A percentile compares a stretch with the other conserved stretches of the same genome.
Evolutionary conservation across 2,113 vertebrate genomes (phyloP).

Genomic region (Grammomys dolichurus): DNA sequence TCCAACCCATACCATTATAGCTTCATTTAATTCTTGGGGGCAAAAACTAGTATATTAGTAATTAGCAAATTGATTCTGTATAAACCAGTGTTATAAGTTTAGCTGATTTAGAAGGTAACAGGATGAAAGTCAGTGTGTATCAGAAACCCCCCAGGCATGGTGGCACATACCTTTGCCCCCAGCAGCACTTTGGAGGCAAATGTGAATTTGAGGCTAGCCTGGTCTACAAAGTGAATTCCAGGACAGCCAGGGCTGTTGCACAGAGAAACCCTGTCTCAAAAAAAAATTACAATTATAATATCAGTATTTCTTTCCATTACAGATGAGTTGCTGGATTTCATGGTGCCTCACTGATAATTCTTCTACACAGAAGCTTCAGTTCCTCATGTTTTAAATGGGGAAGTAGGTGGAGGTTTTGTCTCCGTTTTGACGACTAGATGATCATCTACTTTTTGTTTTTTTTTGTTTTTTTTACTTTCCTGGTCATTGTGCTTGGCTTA

Average conservation of each 20-base stretch:
- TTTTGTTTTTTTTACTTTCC: constrained; percentile 24
- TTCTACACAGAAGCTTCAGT: constrained; percentile 71
- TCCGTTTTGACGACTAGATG: constrained; percentile 42
- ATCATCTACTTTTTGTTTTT: constrained; percentile 54
- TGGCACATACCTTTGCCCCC: neutral
- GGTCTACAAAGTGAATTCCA: neutral
- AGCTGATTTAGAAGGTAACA: constrained; percentile 5
- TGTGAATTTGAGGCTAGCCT: neutral
- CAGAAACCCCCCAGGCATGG: neutral
- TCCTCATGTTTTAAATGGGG: constrained; percentile 79
- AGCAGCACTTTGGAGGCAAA: neutral
- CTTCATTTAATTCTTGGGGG: constrained; percentile 47
- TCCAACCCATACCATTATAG: neutral
- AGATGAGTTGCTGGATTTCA: constrained; percentile 79
- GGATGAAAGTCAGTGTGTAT: constrained; percentile 18
- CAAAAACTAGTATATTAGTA: constrained; percentile 34
- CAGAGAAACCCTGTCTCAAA: neutral
- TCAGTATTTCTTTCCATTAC: constrained; percentile 75
- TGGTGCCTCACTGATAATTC: constrained; percentile 68
- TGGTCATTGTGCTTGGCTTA: constrained; percentile 37
- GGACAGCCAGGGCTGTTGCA: neutral
- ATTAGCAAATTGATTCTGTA: constrained; percentile 47
- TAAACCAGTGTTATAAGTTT: constrained; percentile 38
- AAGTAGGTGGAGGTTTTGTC: constrained; percentile 56
- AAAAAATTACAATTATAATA: constrained; percentile 57